Evolutionary conservation across 1,140 invertebrate genomes (phyloP).

Genomic region (Drosophila kanapiae): DNA sequence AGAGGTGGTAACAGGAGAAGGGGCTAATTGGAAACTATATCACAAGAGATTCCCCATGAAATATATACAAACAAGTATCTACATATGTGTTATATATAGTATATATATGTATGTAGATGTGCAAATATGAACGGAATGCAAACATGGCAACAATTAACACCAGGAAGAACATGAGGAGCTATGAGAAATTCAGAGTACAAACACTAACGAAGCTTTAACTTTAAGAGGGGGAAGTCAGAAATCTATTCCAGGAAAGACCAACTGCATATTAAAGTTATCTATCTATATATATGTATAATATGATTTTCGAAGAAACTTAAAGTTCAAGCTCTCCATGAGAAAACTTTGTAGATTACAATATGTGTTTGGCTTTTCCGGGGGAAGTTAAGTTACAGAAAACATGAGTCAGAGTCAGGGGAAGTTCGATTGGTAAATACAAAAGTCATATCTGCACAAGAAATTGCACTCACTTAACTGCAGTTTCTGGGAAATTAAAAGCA

Average conservation of each 20-base stretch:
- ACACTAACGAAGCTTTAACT: background rate
- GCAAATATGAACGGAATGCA: constrained; percentile 16
- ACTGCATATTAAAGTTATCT: too few relatives aligned
- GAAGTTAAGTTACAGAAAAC: background rate
- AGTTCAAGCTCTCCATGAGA: background rate
- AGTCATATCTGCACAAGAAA: background rate
- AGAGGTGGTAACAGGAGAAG: constrained; percentile 10
- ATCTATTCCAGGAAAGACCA: background rate
- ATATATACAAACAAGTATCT: background rate
- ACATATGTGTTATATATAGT: background rate
- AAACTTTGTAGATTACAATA: background rate
- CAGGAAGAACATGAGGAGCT: constrained; percentile 1
- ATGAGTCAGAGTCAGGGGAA: background rate
- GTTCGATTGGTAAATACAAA: background rate
- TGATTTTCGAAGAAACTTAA: too few relatives aligned
- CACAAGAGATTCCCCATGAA: constrained; percentile 12
- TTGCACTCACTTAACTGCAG: too few relatives aligned
- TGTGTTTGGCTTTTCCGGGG: too few relatives aligned
- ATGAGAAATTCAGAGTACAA: background rate
- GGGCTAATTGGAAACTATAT: constrained; percentile 31
- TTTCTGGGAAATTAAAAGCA: background rate
- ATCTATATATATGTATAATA: too few relatives aligned
- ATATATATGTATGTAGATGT: background rate
- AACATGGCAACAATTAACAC: constrained; percentile 19
- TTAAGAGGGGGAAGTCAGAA: background rate